phyloP scores from a whole-genome alignment of 2,113 vertebrate species.

The Vireo altiloquus region DNA sequence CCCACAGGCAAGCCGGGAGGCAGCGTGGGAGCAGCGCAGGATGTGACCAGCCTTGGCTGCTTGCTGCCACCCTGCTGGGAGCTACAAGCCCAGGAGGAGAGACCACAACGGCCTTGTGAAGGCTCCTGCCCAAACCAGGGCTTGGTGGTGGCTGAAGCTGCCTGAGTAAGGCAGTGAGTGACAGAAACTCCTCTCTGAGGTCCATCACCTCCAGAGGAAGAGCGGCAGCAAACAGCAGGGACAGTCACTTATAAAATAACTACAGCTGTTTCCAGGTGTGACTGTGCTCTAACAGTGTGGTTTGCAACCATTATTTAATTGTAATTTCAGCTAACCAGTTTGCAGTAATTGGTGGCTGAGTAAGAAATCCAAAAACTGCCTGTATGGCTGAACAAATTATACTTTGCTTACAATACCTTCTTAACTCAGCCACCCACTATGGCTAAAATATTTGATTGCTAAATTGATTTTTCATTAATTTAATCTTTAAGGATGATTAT shows the following conservation, averaged over 20 bases:
- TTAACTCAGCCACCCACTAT: constrained; percentile 33
- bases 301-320: constrained; percentile 7
- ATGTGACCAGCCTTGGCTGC: neutral
- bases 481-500: constrained; percentile 33
- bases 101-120: rapidly evolving
- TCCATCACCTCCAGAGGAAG: neutral
- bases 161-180: rapidly evolving
- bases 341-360: neutral
- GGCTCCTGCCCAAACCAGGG: neutral
- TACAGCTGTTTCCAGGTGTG: neutral
- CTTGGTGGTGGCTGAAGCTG: neutral
- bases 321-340: constrained; percentile 26
- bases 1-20: neutral
- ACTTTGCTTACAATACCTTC: neutral
- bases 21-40: rapidly evolving
- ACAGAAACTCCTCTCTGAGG: neutral
- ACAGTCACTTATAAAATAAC: neutral
- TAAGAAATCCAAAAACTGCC: constrained; percentile 30
- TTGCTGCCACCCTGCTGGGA: neutral
- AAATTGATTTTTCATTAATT: constrained; percentile 68
- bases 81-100: neutral
- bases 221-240: neutral
- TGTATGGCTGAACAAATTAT: constrained; percentile 27
- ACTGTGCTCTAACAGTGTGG: neutral
- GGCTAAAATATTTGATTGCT: constrained; percentile 49